Conservation (phyloP, 2,888 invertebrate genomes). For the Thelaira solivaga region DNA sequence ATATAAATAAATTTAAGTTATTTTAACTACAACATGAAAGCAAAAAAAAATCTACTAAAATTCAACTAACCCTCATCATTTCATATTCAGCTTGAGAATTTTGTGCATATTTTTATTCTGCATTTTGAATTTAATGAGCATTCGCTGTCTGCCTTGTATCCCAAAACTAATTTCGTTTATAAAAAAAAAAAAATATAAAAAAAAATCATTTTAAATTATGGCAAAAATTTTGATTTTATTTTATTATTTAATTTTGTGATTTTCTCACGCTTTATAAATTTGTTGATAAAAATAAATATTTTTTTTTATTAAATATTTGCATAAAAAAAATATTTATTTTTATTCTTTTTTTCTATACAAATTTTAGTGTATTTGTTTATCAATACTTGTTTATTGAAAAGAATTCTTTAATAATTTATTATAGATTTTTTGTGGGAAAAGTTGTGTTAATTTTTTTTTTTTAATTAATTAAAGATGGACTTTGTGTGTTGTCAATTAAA, state of each 20-base stretch:
- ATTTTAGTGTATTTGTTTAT: conserved; percentile 8
- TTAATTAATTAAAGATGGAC: no score
- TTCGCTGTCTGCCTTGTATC: background rate
- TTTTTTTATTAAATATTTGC: conserved; percentile 31
- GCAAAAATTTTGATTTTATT: background rate
- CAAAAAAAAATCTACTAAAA: background rate
- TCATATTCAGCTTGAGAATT: conserved; percentile 30
- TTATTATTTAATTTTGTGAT: conserved; percentile 17
- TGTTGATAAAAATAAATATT: conserved; percentile 2
- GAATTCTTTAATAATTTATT: conserved; percentile 44
- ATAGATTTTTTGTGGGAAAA: conserved; percentile 49
- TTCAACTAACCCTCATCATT: conserved; percentile 52
- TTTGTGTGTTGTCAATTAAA: no score
- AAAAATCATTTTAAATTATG: conserved; percentile 4
- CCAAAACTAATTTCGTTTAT: no score
- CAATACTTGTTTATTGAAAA: conserved; percentile 15
- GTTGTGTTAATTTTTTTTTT: no score
- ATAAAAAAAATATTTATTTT: background rate
- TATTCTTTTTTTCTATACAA: background rate
- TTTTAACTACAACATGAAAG: conserved; percentile 13
- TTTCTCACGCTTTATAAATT: conserved; percentile 48
- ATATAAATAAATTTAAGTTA: no score
- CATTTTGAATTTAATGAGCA: conserved; percentile 41
- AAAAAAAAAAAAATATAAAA: background rate
- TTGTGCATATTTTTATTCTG: conserved; percentile 35